Conservation (phyloP, 2,888 invertebrate genomes). For the Drosophila mulleri region DNA sequence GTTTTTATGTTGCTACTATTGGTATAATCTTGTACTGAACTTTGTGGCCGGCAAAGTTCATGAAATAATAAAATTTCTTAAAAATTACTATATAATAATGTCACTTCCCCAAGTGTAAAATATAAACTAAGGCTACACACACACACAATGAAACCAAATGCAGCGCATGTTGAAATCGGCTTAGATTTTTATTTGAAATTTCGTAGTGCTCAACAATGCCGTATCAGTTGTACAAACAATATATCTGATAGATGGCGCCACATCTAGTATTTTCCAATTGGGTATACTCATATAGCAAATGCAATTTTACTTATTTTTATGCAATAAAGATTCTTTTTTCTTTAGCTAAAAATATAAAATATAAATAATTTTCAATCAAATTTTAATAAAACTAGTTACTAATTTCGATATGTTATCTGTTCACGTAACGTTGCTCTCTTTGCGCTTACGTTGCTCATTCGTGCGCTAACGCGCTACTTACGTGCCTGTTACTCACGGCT, state of each 20-base stretch:
- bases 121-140: constrained; percentile 24
- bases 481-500: constrained; percentile 43
- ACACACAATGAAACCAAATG: constrained; percentile 7
- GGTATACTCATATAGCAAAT: not conserved
- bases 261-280: not conserved
- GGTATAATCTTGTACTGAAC: constrained; percentile 6
- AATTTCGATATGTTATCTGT: not conserved
- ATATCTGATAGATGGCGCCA: constrained; percentile 32
- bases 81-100: constrained; percentile 18
- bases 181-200: constrained; percentile 8
- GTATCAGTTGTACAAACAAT: not conserved
- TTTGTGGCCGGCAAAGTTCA: constrained; percentile 43
- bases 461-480: constrained; percentile 35
- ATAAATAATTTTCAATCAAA: not conserved
- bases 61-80: constrained; percentile 26
- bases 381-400: not conserved
- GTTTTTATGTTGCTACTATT: not conserved
- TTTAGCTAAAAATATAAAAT: too few species aligned
- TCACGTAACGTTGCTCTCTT: constrained; percentile 12
- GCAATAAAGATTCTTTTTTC: too few species aligned
- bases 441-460: constrained; percentile 21
- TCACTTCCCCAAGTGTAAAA: constrained; percentile 29
- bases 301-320: too few species aligned
- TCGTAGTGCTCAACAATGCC: constrained; percentile 26
- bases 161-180: constrained; percentile 22